Conservation (phyloP, 2,888 invertebrate species). For the Tachystola acroxantha region DNA sequence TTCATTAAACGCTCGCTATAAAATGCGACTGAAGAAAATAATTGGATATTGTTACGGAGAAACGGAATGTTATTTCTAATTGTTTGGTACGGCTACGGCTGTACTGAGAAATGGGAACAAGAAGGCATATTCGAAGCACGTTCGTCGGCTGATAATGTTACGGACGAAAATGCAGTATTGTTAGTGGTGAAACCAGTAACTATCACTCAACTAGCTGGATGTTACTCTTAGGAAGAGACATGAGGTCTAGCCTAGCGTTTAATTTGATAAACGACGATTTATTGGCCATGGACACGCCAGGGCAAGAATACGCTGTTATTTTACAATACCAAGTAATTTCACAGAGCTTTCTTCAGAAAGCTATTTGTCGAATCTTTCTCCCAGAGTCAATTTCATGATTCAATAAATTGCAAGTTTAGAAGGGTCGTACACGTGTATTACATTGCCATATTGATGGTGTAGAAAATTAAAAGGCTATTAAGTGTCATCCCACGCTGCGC, state of each 20-base stretch:
- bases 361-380: slow-evolving; percentile 4
- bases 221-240: too few species aligned
- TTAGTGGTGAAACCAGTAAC: too few species aligned
- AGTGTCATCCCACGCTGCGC: slow-evolving; percentile 59
- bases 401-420: slow-evolving; percentile 5
- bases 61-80: background rate
- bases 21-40: slow-evolving; percentile 18
- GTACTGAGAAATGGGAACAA: background rate
- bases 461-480: slow-evolving; percentile 62
- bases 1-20: slow-evolving; percentile 33
- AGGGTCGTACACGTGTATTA: slow-evolving; percentile 45
- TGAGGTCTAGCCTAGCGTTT: too few species aligned
- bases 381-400: too few species aligned
- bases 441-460: slow-evolving; percentile 50
- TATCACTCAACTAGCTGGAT: too few species aligned
- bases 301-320: too few species aligned
- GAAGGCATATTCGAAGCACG: background rate
- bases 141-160: background rate
- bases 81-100: background rate
- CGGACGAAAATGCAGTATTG: background rate
- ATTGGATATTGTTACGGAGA: slow-evolving; percentile 32
- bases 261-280: too few species aligned
- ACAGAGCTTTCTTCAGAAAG: background rate
- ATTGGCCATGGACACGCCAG: too few species aligned
- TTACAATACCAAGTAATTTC: too few species aligned